Evolutionary conservation across 2,888 invertebrate species (phyloP).

Genomic region (Chalcosyrphus nemorum): DNA sequence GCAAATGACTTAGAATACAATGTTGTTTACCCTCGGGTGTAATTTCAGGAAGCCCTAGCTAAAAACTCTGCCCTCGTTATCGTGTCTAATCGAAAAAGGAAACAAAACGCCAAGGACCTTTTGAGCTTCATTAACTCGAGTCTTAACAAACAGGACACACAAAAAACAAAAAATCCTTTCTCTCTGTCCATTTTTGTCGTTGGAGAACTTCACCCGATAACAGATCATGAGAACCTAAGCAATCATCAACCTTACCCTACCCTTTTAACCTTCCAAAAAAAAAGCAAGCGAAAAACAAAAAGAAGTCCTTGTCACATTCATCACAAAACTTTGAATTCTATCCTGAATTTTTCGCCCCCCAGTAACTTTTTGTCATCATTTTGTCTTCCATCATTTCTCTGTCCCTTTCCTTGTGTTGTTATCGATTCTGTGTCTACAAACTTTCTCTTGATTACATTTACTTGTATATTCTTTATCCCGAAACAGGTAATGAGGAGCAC

Average conservation of each 20-base stretch:
- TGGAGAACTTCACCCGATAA: too few species aligned
- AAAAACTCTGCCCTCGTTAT: not conserved
- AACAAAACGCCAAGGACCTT: conserved; percentile 2
- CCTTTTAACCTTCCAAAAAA: too few species aligned
- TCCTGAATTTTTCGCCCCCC: not conserved
- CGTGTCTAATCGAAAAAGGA: not conserved
- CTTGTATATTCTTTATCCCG: conserved; percentile 65
- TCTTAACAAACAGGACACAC: too few species aligned
- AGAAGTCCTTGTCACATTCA: conserved; percentile 19
- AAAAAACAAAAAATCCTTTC: not conserved
- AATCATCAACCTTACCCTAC: conserved; percentile 1
- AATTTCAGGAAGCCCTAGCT: not conserved
- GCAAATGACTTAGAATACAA: not conserved
- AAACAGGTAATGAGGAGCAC: conserved; percentile 90
- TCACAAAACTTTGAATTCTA: conserved; percentile 17
- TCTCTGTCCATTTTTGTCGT: not conserved
- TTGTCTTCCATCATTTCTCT: too few species aligned
- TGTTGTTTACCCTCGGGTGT: not conserved
- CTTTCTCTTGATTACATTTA: conserved; percentile 46
- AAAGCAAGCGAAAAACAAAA: too few species aligned
- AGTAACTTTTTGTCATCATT: not conserved
- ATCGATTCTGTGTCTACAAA: not conserved
- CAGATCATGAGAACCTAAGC: not conserved
- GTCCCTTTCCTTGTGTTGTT: not conserved
- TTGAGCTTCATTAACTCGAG: conserved; percentile 22